Conservation (phyloP, 2,888 invertebrate genomes). For the Hyalella azteca region DNA sequence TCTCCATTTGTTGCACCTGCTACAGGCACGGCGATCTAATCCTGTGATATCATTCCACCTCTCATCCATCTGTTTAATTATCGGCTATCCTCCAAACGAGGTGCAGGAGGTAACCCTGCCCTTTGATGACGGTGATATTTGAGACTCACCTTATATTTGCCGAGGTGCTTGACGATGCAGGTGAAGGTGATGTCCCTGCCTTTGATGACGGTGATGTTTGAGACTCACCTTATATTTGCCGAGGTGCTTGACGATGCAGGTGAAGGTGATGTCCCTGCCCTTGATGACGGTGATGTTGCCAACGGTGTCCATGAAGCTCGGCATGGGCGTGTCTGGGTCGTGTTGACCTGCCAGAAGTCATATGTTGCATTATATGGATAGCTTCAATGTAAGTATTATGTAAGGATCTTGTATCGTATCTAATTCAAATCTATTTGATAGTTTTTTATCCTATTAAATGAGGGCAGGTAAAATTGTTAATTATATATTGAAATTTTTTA, state of each 20-base stretch:
- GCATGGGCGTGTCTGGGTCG: slow-evolving; percentile 46
- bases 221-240: slow-evolving; percentile 51
- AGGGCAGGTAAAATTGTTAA: no score
- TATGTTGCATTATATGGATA: no score
- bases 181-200: slow-evolving; percentile 53
- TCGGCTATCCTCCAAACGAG: no score
- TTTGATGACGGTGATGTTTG: slow-evolving; percentile 52
- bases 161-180: slow-evolving; percentile 54
- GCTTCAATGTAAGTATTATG: no score
- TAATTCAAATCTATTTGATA: no score
- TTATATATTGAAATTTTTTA: no score
- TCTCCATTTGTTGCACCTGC: neutral
- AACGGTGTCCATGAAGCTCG: slow-evolving; percentile 47
- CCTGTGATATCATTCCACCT: no score
- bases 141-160: slow-evolving; percentile 51
- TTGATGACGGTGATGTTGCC: slow-evolving; percentile 51
- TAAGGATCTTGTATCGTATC: no score
- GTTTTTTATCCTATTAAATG: no score
- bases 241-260: slow-evolving; percentile 54
- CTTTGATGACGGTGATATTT: no score
- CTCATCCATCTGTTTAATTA: no score
- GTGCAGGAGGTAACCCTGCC: no score
- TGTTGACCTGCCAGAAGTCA: slow-evolving; percentile 56
- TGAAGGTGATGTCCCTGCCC: slow-evolving; percentile 51
- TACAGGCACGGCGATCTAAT: neutral